Conservation (phyloP, 2,888 invertebrate genomes). For the Lycophotia porphyrea region DNA sequence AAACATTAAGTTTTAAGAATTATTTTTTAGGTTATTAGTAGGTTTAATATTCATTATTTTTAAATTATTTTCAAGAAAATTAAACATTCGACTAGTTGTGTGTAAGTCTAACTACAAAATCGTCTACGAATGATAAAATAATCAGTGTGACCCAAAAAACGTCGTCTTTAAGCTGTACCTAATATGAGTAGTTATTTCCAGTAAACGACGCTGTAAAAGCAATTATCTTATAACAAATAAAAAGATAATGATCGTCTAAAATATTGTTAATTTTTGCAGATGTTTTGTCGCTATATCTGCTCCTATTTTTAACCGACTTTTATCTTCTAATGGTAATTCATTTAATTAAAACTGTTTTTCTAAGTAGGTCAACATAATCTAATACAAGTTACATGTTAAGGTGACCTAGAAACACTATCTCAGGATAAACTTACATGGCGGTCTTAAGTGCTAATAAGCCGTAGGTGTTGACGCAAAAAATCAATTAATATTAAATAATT, state of each 20-base stretch:
- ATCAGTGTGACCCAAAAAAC: background rate
- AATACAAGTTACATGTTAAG: background rate
- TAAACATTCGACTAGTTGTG: background rate
- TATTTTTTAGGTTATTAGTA: too few species aligned
- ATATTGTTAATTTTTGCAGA: constrained; percentile 44
- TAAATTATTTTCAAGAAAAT: too few species aligned
- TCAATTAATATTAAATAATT: constrained; percentile 58
- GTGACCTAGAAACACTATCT: constrained; percentile 13
- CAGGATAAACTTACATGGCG: constrained; percentile 30
- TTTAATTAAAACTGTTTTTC: background rate
- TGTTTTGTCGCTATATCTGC: constrained; percentile 35
- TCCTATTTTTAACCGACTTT: too few species aligned
- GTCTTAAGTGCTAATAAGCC: constrained; percentile 47
- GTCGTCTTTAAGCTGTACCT: background rate
- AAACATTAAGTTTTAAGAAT: too few species aligned
- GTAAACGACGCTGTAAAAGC: constrained; percentile 39
- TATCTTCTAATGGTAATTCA: background rate
- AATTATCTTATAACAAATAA: constrained; percentile 43
- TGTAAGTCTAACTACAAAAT: background rate
- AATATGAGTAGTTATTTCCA: background rate
- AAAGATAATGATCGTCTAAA: constrained; percentile 17
- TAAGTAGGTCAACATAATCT: constrained; percentile 4
- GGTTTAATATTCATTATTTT: too few species aligned
- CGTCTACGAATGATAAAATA: background rate
- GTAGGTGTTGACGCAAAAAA: constrained; percentile 55